Base-by-base conservation (phyloP, 1,140 invertebrate genomes). In the Chironomus tepperi region DNA sequence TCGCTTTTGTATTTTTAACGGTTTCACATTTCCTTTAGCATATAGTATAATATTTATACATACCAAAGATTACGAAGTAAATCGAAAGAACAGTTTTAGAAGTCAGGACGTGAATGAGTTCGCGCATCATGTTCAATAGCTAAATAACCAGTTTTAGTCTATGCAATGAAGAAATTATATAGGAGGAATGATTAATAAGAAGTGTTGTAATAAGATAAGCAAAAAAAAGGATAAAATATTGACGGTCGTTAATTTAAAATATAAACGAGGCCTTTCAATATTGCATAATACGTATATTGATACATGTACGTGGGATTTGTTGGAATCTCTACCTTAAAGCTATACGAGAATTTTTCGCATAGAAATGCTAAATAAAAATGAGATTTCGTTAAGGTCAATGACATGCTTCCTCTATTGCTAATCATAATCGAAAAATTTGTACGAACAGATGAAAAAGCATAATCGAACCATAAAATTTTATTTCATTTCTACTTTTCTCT, bases 401-500 rank as follows among this genome's bases (percentile, higher is more conserved):
- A n/a, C n/a, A 9, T 47, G 12, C 12, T 57, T 57, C n/a, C 10
- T 9, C 65, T 5, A 18, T 70, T 70, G 65, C 65, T 16, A 70
- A 70, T 70, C 65, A 70, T 70, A 70, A 70, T 70, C 65, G 19
- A 70, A 70, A 70, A n/a, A n/a, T n/a, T 34, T 19, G 10, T 8
- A 70, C 8, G 18, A 6, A 70, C 9, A 70, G 18, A 70, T 18
- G 65, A 15, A 70, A 19, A 70, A 70, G 65, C 65, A 70, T 19
- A 70, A 70, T 70, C 65, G 65, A 70, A 70, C 65, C 65, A 70
- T 70, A 70, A 70, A 70, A 70, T 19, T 57, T 57, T 70, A 70
- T 70, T 70, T 70, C n/a, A 57, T 34, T 57, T 57, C 47, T 12
- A 57, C 47, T 12, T 57, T 57, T 57, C n/a, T 57, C 47, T 57